Base-by-base conservation (phyloP, 1,140 invertebrate species). In the Trichomalopsis sarcophagae region DNA sequence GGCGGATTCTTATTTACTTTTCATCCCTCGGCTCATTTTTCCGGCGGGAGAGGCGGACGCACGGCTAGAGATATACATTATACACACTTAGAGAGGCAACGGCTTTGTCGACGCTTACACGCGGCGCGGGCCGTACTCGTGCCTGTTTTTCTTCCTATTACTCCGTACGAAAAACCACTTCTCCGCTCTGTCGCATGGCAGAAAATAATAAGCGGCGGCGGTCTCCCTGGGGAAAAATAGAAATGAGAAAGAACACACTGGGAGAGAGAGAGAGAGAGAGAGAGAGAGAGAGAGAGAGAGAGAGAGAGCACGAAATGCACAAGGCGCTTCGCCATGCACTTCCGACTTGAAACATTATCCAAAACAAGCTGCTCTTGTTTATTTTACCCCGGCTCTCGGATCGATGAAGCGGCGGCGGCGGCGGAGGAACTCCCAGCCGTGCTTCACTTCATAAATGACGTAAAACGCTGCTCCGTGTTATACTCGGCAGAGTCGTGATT, bases 1-100 rank as follows among this genome's bases (percentile, higher is more conserved):
- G 68, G 77, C 84, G 69, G 86, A 23, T 89, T 89, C 86, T 87
- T 90, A 89, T 90, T 89, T 90, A 88, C 89, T 85, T 89, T 90
- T 85, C 86, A 78, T 87, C 82, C 84, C 84, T 86, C 66, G 69
- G 47, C 44, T 84, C 79, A 81, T 86, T 84, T 81, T 86, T 80
- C 80, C 33, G 33, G 4, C 1, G 33, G 5, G 33, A 36, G 33
- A 36, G 33, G 5, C 2, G 47, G 55, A 5, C 71, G 33, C 10
- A 68, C 44, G 47, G 6, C 30, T 36, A 74, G 40, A 17, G 14
- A 10, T 11, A 1, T 75, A 33, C 11, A 9, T 21, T 40, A 10
- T 11, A 77, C 10, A 30, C 23, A 11, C 62, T 11, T 79, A 23
- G 50, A 27, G 9, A 13, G 14, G 5, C 10, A 33, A 6, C 5